Conservation (phyloP, 2,888 invertebrate genomes). For the Drosophila birchii region DNA sequence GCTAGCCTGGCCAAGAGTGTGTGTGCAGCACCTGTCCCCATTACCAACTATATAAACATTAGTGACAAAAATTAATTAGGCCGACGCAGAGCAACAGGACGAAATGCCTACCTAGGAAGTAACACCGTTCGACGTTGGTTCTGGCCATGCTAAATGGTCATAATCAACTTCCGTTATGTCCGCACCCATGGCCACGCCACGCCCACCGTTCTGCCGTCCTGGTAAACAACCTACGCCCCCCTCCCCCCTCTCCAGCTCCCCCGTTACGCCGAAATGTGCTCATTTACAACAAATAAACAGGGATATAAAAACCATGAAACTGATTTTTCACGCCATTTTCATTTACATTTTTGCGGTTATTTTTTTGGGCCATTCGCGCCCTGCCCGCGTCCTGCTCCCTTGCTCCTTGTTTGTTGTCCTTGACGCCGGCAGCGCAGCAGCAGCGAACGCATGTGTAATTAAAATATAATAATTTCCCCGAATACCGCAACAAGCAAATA, state of each 20-base stretch:
- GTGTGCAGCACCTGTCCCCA: constrained; percentile 43
- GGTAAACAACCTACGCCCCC: constrained; percentile 5
- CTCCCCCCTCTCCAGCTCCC: not conserved
- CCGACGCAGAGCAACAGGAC: constrained; percentile 40
- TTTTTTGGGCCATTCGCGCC: constrained; percentile 42
- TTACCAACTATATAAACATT: constrained; percentile 57
- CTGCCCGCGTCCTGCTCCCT: not conserved
- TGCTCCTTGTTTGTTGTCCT: constrained; percentile 55
- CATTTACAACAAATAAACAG: constrained; percentile 79
- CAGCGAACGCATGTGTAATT: constrained; percentile 74
- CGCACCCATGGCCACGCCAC: constrained; percentile 40
- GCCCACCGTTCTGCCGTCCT: not conserved
- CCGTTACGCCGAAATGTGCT: constrained; percentile 43
- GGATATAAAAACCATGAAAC: constrained; percentile 79
- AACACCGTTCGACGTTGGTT: constrained; percentile 14
- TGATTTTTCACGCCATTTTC: constrained; percentile 81
- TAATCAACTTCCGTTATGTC: constrained; percentile 72
- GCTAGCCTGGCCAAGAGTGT: constrained; percentile 20
- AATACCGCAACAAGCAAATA: constrained; percentile 55
- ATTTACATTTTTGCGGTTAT: constrained; percentile 64
- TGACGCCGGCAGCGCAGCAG: constrained; percentile 21
- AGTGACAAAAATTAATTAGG: constrained; percentile 75
- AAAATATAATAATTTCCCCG: constrained; percentile 78
- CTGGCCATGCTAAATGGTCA: constrained; percentile 73
- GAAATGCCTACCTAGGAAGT: not conserved